Evolutionary conservation across 1,140 invertebrate species (phyloP).

Genomic region (Drosophila mojavensis): DNA sequence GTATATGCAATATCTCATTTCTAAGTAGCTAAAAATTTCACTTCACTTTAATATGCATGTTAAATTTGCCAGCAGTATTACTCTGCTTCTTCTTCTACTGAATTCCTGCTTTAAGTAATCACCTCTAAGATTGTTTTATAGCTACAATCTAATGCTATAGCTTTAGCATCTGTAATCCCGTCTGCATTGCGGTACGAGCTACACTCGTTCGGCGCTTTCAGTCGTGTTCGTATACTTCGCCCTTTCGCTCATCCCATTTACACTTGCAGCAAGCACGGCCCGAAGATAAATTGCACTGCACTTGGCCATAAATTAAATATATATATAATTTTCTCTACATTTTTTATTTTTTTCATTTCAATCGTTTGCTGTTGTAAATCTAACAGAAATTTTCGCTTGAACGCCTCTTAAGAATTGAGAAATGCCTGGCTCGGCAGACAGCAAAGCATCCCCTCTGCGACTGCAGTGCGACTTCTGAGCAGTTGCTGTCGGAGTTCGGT

Average conservation of each 20-base stretch:
- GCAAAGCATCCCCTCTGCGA: not conserved
- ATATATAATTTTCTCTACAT: slow-evolving; percentile 17
- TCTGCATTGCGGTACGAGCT: slow-evolving; percentile 30
- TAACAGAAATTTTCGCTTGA: slow-evolving; percentile 54
- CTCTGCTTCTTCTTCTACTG: not conserved
- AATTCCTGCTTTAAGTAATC: not conserved
- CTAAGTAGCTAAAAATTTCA: too few species aligned
- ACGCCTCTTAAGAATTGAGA: slow-evolving; percentile 67
- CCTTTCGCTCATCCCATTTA: not conserved
- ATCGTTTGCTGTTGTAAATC: slow-evolving; percentile 24
- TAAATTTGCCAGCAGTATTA: too few species aligned
- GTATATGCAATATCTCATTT: too few species aligned
- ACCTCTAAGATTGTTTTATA: not conserved
- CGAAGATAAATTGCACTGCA: slow-evolving; percentile 1
- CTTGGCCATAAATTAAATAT: slow-evolving; percentile 64
- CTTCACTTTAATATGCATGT: too few species aligned
- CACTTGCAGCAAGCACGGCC: not conserved
- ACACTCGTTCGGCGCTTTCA: not conserved
- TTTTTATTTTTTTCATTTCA: not conserved
- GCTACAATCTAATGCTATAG: not conserved
- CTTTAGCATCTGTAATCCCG: slow-evolving; percentile 30
- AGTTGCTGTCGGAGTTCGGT: slow-evolving; percentile 43
- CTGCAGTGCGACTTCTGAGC: not conserved
- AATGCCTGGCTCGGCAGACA: slow-evolving; percentile 27
- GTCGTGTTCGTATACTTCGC: not conserved